phyloP scores from a whole-genome alignment of 1,140 invertebrate genomes.

The Bombus affinis region DNA sequence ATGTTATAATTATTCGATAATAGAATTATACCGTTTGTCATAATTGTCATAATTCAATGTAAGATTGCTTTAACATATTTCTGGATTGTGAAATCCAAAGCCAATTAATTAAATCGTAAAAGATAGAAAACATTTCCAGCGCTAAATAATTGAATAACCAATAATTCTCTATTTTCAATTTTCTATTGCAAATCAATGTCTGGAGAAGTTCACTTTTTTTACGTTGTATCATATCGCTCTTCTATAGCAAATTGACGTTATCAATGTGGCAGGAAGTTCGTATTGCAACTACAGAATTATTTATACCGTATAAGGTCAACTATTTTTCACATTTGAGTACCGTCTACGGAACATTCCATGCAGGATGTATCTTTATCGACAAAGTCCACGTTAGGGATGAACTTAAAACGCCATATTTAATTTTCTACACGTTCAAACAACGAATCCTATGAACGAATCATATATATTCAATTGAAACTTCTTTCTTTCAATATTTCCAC shows the following conservation, averaged over 20 bases:
- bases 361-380: neutral
- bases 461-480: neutral
- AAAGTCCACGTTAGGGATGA: neutral
- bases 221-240: neutral
- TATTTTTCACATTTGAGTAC: neutral
- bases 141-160: too few relatives aligned
- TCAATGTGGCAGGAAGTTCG: neutral
- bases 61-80: too few relatives aligned
- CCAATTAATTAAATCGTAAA: too few relatives aligned
- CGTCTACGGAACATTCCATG: neutral
- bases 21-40: too few relatives aligned
- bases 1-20: too few relatives aligned
- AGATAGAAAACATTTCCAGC: too few relatives aligned
- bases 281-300: neutral
- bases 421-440: neutral
- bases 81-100: too few relatives aligned
- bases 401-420: neutral
- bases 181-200: neutral
- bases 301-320: conserved; percentile 15
- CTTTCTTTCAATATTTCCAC: neutral
- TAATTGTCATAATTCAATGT: too few relatives aligned
- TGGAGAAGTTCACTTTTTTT: neutral
- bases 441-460: neutral
- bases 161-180: neutral
- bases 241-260: neutral